phyloP scores from a whole-genome alignment of 2,797 vertebrate genomes.

The Sebastes cheni region DNA sequence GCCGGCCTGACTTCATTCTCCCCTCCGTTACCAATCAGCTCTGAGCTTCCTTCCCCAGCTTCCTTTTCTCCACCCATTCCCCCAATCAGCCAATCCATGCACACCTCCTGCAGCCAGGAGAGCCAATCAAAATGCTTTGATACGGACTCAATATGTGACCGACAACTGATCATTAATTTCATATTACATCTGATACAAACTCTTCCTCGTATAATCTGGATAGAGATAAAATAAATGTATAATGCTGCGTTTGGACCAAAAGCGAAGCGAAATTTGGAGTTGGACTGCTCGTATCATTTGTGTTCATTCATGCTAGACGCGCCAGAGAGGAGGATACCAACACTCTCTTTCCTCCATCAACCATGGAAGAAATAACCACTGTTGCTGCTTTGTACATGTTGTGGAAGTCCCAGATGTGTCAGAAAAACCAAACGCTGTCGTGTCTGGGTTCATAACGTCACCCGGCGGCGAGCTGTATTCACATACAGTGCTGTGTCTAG shows the following conservation, averaged over 20 bases:
- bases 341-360: too few species aligned
- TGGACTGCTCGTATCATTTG: too few species aligned
- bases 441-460: too few species aligned
- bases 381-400: too few species aligned
- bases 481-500: too few species aligned
- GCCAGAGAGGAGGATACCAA: rapidly evolving
- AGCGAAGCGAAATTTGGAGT: too few species aligned
- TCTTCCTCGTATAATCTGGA: neutral
- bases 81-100: constrained; percentile 24
- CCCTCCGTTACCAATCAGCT: constrained; percentile 40
- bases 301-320: too few species aligned
- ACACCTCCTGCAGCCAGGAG: constrained; percentile 9
- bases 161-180: constrained; percentile 52
- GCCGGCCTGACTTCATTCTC: constrained; percentile 78
- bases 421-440: too few species aligned
- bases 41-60: constrained; percentile 41
- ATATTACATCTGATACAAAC: neutral
- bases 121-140: constrained; percentile 53
- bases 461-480: too few species aligned
- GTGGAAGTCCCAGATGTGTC: too few species aligned
- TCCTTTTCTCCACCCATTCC: constrained; percentile 20
- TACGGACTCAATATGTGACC: constrained; percentile 53
- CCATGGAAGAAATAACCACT: too few species aligned
- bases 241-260: too few species aligned
- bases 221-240: neutral